Evolutionary conservation across 2,113 vertebrate genomes (phyloP).

Genomic region (Spilogale gracilis): DNA sequence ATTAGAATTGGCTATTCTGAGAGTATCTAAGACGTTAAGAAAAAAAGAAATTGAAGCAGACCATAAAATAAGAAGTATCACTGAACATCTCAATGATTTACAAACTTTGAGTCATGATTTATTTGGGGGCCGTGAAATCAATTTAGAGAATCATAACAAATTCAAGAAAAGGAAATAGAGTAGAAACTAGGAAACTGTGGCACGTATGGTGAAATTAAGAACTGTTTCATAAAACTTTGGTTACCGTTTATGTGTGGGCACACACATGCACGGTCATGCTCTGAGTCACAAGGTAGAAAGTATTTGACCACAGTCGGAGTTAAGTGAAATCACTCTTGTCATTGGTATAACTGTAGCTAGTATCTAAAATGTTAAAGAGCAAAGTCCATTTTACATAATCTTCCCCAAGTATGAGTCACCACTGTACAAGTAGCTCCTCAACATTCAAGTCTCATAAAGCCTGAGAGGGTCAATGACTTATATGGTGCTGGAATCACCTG

Average conservation of each 20-base stretch:
- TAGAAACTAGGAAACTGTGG: not conserved
- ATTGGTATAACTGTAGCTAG: not conserved
- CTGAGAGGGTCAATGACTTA: not conserved
- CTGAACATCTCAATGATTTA: not conserved
- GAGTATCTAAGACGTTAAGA: not conserved
- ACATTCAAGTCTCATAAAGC: not conserved
- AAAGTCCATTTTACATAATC: not conserved
- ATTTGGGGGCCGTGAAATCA: not conserved
- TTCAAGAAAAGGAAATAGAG: not conserved
- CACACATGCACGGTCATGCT: fast-evolving
- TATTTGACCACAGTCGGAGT: not conserved
- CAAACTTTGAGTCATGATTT: not conserved
- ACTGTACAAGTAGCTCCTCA: not conserved
- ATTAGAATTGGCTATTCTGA: not conserved
- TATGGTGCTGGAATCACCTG: not conserved
- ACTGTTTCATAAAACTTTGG: not conserved
- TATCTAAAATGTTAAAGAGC: not conserved
- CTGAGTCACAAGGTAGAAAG: not conserved
- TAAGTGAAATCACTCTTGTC: not conserved
- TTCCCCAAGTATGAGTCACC: not conserved
- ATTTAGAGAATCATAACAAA: not conserved
- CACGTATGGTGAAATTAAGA: not conserved
- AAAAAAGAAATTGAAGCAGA: not conserved
- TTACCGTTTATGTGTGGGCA: not conserved
- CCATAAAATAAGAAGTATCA: not conserved